Evolutionary conservation across 2,888 invertebrate genomes (phyloP), one percentile per base, ranked within the genome.

Genomic region (Philereme transversata): DNA sequence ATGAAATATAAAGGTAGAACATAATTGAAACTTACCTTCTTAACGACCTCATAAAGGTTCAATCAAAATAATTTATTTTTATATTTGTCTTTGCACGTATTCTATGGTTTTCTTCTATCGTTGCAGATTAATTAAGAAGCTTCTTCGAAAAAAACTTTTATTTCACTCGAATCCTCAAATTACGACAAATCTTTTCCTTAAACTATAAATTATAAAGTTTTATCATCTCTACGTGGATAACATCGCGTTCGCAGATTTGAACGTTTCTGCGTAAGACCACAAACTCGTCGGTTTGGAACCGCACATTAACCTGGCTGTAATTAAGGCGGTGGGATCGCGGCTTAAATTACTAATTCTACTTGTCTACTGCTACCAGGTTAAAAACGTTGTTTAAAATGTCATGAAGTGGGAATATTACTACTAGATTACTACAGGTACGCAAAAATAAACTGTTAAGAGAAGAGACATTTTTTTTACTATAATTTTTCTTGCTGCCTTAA

Each of bases 241-340:
- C 47, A 61, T 62, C 63, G 51, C 22, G 22, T 3, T 22, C 22
- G 22, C 22, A 5, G 10, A 48, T 49, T 45, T 51, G 43, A 46
- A 44, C 51, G 33, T 68, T 76, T 68, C 72, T 56, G 45, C 68
- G 78, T 76, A 71, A 72, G 63, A 81, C 83, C 83, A 73, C 83
- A 79, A 73, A 73, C 67, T 77, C 75, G 72, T 73, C 67, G 70
- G 65, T 68, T 59, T 63, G 64, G 64, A 72, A 82, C 82, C 83
- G 76, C 84, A 79, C 70, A 75, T 79, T 79, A 77, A 73, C 70
- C 61, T 70, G 38, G 50, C 56, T 67, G 43, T 66, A 66, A 68
- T 67, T 68, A 73, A 75, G 78, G 53, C 53, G 64, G 59, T 54
- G 65, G 58, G 55, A 60, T 52, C 43, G 64, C 62, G 72, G 71